Conservation (phyloP, 1,140 invertebrate species). For the Hydropsyche tenuis region DNA sequence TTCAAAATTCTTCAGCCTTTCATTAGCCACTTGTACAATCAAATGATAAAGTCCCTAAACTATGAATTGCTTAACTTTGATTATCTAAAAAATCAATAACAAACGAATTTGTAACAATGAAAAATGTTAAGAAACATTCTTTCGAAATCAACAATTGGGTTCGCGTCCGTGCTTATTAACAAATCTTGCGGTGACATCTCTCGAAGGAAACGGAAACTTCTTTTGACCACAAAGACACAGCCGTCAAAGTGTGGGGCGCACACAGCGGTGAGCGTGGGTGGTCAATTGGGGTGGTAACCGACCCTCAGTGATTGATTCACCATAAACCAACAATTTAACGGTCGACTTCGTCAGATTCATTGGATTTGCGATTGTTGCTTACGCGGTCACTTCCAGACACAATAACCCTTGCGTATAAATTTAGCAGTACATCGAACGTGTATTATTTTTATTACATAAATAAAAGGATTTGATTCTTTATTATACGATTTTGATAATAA, state of each 20-base stretch:
- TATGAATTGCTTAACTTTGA: no score
- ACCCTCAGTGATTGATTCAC: constrained; percentile 48
- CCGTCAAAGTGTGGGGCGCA: background rate
- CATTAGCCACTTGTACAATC: no score
- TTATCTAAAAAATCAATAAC: no score
- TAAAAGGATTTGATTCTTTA: no score
- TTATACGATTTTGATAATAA: no score
- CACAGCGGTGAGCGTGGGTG: background rate
- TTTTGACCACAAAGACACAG: background rate
- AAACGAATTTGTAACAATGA: no score
- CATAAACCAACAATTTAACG: constrained; percentile 51
- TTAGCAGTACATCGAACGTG: no score
- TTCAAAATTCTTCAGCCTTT: no score
- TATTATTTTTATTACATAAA: no score
- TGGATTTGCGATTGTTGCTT: constrained; percentile 49
- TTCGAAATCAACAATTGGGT: background rate
- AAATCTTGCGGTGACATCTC: constrained; percentile 40
- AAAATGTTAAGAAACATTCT: no score
- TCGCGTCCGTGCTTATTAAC: background rate
- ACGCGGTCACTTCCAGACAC: constrained; percentile 33
- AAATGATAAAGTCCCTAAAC: no score
- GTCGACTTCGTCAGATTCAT: constrained; percentile 50
- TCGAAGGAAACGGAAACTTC: constrained; percentile 10
- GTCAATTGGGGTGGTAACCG: background rate
- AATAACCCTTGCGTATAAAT: constrained; percentile 7